These are phyloP conservation scores for Stegastes partitus DNA, from an alignment of 2,113 vertebrate genomes.

Conservation along the genomic window DNA sequence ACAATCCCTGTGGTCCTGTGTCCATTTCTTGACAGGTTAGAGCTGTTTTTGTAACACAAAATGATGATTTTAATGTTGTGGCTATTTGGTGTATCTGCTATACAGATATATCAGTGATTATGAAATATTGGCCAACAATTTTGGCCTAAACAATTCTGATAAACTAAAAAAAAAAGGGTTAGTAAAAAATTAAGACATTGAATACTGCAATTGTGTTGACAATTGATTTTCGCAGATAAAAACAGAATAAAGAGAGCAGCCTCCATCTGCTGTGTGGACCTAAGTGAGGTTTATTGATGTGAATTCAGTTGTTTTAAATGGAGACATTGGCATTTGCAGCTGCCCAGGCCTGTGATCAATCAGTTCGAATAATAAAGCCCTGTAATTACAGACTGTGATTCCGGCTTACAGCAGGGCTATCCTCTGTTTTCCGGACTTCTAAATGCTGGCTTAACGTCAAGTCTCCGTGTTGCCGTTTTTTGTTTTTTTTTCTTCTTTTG, in stretches of 20 bases:
- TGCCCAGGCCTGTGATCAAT: conserved; percentile 76
- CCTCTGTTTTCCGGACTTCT: conserved; percentile 31
- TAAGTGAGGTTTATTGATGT: conserved; percentile 45
- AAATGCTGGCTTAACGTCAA: conserved; percentile 22
- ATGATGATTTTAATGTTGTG: too few species aligned
- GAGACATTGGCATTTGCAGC: conserved; percentile 74
- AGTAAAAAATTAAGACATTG: background rate
- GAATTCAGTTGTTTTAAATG: conserved; percentile 43
- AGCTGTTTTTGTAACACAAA: too few species aligned
- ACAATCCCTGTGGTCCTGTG: too few species aligned
- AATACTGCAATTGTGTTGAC: background rate
- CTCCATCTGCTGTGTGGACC: conserved; percentile 52
- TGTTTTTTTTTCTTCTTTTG: conserved; percentile 17
- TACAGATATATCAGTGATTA: too few species aligned
- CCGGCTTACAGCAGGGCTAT: conserved; percentile 32
- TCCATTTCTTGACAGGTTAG: too few species aligned
- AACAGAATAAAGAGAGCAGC: conserved; percentile 35
- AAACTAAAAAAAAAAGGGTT: too few species aligned
- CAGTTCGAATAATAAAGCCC: conserved; percentile 74
- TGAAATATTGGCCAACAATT: too few species aligned
- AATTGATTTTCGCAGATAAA: conserved; percentile 34
- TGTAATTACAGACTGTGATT: conserved; percentile 75
- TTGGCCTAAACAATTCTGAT: too few species aligned
- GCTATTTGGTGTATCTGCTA: too few species aligned
- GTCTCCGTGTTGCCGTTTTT: background rate